Conservation (phyloP, 2,113 vertebrate genomes). For the Lophochroa leadbeateri region DNA sequence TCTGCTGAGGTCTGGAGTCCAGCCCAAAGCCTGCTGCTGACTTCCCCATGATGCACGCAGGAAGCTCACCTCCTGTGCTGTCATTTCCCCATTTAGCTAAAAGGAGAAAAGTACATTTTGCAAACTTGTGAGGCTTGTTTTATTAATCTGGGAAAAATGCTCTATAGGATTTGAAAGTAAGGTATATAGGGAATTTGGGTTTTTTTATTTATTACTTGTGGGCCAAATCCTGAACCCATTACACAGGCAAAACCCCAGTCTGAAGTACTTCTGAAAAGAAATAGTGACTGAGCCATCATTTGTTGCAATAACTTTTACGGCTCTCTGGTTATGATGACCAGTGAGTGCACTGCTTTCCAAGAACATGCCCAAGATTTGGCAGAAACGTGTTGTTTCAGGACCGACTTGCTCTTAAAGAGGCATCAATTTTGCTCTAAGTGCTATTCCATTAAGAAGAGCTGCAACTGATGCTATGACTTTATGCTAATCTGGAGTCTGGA, state of each 20-base stretch:
- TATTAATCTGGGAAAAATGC: background rate
- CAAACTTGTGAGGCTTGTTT: background rate
- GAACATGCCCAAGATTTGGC: background rate
- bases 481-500: constrained; percentile 15
- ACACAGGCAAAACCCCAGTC: accelerated
- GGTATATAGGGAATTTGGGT: background rate
- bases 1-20: background rate
- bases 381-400: background rate
- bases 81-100: background rate
- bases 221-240: background rate
- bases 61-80: background rate
- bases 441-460: constrained; percentile 52
- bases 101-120: background rate
- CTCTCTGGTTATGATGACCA: background rate
- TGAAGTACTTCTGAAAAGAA: background rate
- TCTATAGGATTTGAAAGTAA: background rate
- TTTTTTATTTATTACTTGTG: background rate
- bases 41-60: background rate
- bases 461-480: constrained; percentile 21
- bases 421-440: constrained; percentile 48
- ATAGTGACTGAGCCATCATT: background rate
- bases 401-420: background rate
- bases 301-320: background rate
- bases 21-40: background rate
- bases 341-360: background rate